Conservation (phyloP, 2,797 vertebrate species). For the Pipistrellus pygmaeus region DNA sequence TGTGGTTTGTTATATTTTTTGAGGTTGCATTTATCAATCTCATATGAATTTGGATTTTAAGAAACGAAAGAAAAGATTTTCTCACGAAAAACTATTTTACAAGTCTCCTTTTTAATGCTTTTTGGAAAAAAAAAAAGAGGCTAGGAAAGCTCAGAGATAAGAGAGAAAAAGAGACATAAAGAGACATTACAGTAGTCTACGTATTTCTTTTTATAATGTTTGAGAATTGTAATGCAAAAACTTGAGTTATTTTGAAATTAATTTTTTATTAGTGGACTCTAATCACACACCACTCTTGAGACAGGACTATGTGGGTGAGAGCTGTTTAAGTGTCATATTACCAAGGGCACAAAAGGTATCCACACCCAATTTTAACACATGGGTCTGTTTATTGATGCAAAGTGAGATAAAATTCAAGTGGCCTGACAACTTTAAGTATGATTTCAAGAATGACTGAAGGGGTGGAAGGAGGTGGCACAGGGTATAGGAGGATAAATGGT, state of each 20-base stretch:
- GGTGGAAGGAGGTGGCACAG: neutral
- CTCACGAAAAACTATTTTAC: neutral
- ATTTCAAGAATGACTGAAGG: slow-evolving; percentile 29
- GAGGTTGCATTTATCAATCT: neutral
- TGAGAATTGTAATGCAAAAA: neutral
- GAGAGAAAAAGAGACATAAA: neutral
- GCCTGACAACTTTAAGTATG: neutral
- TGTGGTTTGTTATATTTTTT: neutral
- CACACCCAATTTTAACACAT: neutral
- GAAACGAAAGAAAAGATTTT: neutral
- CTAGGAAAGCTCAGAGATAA: neutral
- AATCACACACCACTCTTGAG: neutral
- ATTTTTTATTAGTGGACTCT: neutral
- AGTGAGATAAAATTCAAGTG: neutral
- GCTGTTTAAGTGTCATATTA: neutral
- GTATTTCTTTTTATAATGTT: neutral
- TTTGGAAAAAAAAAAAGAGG: neutral
- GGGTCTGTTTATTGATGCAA: neutral
- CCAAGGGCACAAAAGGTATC: neutral
- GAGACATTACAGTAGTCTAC: neutral
- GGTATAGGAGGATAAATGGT: neutral
- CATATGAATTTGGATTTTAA: neutral
- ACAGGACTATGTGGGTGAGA: neutral
- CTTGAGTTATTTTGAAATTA: neutral
- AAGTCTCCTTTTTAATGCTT: neutral